phyloP scores from a whole-genome alignment of 2,797 vertebrate genomes.

The Cossypha niveicapilla region DNA sequence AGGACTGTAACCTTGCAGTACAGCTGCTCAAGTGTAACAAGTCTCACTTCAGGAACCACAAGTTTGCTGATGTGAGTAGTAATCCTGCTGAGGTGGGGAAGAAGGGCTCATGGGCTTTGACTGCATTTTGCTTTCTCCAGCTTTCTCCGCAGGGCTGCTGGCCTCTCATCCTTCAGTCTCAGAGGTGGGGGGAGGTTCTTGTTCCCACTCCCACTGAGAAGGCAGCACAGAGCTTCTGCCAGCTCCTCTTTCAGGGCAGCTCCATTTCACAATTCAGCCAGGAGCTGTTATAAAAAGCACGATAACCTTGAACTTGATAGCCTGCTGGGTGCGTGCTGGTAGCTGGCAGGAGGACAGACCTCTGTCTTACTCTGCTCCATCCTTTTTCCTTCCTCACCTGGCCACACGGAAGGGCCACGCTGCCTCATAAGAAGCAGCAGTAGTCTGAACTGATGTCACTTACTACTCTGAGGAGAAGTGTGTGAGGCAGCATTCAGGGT shows the following conservation, averaged over 20 bases:
- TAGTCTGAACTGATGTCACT: neutral
- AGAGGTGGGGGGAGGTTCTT: neutral
- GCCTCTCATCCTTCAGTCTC: neutral
- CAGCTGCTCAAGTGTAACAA: constrained; percentile 98
- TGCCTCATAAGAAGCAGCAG: neutral
- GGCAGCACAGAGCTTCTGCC: constrained; percentile 3
- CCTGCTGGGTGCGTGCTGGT: constrained; percentile 1
- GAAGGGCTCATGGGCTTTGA: neutral
- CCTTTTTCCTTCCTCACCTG: constrained; percentile 18
- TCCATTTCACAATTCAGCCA: constrained; percentile 38
- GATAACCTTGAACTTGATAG: constrained; percentile 60
- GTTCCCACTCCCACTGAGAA: neutral
- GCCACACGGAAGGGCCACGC: neutral
- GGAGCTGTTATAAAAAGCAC: constrained; percentile 57
- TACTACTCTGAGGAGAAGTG: neutral
- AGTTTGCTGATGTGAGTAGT: constrained; percentile 92
- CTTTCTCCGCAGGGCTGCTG: neutral
- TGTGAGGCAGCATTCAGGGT: neutral
- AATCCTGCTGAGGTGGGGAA: neutral
- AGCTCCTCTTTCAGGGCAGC: constrained; percentile 47
- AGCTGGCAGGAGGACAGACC: neutral
- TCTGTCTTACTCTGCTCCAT: neutral
- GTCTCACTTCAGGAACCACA: constrained; percentile 98
- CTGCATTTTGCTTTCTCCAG: neutral
- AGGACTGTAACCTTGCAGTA: constrained; percentile 95